Conservation (phyloP, 1,140 invertebrate genomes). For the Cotesia vestalis region DNA sequence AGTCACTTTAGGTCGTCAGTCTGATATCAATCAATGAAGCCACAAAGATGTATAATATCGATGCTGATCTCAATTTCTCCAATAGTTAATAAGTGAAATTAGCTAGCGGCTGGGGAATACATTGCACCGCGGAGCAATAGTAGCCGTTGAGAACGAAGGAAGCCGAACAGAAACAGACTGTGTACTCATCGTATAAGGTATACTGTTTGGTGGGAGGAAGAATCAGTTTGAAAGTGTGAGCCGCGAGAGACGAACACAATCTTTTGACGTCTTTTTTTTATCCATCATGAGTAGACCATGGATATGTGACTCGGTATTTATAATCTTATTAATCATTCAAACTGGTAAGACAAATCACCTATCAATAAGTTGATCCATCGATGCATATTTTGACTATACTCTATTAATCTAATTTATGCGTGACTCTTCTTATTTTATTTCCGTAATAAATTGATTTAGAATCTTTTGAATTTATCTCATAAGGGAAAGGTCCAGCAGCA, state of each 20-base stretch:
- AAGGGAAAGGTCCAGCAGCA: slow-evolving; percentile 27
- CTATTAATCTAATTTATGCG: neutral
- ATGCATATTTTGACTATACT: neutral
- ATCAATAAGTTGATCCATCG: neutral
- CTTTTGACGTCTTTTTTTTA: slow-evolving; percentile 26
- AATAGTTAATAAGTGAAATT: slow-evolving; percentile 45
- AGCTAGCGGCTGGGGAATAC: slow-evolving; percentile 9
- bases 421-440: neutral
- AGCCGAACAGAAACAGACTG: slow-evolving; percentile 29
- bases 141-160: slow-evolving; percentile 27
- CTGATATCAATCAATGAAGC: slow-evolving; percentile 23
- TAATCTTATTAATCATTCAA: slow-evolving; percentile 34
- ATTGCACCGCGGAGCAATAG: slow-evolving; percentile 28
- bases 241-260: slow-evolving; percentile 40
- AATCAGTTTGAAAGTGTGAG: slow-evolving; percentile 60
- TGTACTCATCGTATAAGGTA: slow-evolving; percentile 52
- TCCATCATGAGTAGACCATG: slow-evolving; percentile 42
- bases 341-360: slow-evolving; percentile 35
- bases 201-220: slow-evolving; percentile 49
- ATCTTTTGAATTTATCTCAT: slow-evolving; percentile 10
- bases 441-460: neutral
- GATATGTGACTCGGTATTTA: slow-evolving; percentile 33
- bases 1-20: neutral
- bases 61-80: slow-evolving; percentile 52
- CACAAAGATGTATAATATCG: slow-evolving; percentile 1